phyloP scores from a whole-genome alignment of 2,888 invertebrate genomes.

The Philereme transversata region DNA sequence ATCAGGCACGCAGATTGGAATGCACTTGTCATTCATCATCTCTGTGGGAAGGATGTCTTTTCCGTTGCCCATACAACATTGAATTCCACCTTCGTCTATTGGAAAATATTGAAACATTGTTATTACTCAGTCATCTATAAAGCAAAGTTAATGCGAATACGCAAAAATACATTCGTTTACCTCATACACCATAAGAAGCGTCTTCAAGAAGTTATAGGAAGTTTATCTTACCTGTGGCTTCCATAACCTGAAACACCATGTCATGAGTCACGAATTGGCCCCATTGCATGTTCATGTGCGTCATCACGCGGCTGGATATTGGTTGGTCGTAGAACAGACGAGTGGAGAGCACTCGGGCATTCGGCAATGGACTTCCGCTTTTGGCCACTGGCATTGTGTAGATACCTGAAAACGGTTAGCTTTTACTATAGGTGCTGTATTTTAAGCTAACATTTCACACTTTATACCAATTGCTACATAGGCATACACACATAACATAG shows the following conservation, averaged over 20 bases:
- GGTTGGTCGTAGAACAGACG: slow-evolving; percentile 82
- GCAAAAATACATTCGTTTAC: too few relatives aligned
- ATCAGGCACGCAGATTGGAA: slow-evolving; percentile 82
- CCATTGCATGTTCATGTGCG: slow-evolving; percentile 88
- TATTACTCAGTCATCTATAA: too few relatives aligned
- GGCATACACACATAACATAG: too few relatives aligned
- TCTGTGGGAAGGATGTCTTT: slow-evolving; percentile 67
- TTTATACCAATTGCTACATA: too few relatives aligned
- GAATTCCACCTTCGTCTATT: slow-evolving; percentile 77
- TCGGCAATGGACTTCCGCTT: slow-evolving; percentile 84
- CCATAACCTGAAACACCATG: slow-evolving; percentile 85
- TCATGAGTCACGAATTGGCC: slow-evolving; percentile 90
- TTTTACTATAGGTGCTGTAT: background rate
- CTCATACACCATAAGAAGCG: too few relatives aligned
- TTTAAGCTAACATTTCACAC: too few relatives aligned
- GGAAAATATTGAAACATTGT: background rate
- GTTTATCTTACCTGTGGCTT: slow-evolving; percentile 70
- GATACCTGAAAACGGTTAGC: slow-evolving; percentile 54
- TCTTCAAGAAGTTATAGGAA: too few relatives aligned
- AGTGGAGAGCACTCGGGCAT: slow-evolving; percentile 86
- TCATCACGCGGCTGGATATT: slow-evolving; percentile 78
- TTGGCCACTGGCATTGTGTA: slow-evolving; percentile 80
- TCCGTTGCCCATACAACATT: slow-evolving; percentile 79
- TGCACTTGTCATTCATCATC: slow-evolving; percentile 83
- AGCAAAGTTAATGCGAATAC: too few relatives aligned